Evolutionary conservation across 2,797 vertebrate species (phyloP).

Genomic region (Lacerta viridis): DNA sequence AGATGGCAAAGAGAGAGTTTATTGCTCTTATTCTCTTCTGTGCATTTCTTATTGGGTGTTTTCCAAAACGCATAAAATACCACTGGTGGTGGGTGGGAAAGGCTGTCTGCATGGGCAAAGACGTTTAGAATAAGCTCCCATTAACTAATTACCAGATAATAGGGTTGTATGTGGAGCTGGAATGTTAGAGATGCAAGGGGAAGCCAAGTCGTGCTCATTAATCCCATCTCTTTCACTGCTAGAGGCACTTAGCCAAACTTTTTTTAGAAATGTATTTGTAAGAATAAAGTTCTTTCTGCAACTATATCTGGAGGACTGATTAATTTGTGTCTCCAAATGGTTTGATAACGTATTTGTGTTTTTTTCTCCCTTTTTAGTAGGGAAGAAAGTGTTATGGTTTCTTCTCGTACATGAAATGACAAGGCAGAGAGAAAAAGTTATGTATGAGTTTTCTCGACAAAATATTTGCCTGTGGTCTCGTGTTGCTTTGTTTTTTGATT

Average conservation of each 20-base stretch:
- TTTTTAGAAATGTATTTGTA: constrained; percentile 29
- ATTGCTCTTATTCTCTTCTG: neutral
- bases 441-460: too few species aligned
- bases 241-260: neutral
- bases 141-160: constrained; percentile 44
- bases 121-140: constrained; percentile 42
- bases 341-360: neutral
- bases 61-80: neutral
- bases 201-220: neutral
- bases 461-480: too few species aligned
- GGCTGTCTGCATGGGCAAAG: neutral
- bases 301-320: neutral
- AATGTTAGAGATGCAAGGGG: neutral
- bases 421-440: neutral
- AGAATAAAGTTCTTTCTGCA: neutral
- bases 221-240: constrained; percentile 22
- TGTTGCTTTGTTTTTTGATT: too few species aligned
- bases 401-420: neutral
- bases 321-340: too few species aligned
- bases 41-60: neutral
- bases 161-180: constrained; percentile 21
- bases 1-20: neutral
- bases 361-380: neutral
- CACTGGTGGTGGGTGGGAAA: neutral
- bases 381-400: neutral